Base-by-base conservation (phyloP, 1,140 invertebrate species). In the Cecropterus lyciades region DNA sequence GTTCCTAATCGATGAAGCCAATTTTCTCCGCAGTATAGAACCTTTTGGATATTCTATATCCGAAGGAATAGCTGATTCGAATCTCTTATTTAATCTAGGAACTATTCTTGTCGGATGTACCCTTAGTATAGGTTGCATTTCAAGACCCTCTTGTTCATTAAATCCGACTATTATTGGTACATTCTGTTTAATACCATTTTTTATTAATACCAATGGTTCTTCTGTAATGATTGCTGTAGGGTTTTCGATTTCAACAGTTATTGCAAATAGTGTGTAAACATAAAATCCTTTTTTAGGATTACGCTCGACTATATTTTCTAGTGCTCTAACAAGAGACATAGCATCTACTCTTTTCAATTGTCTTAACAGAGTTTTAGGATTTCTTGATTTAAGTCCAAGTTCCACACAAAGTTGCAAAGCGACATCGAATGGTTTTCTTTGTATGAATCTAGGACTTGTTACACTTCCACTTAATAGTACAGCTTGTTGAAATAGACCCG, bases 401-500 rank as follows among this genome's bases (percentile, higher is more conserved):
- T 72, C 42, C 13, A 69, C 15, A 8, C 56, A 67, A 14, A 77
- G 24, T 10, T 65, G 49, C 11, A 64, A 59, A 0, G 75, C 67
- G n/a, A 55, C 55, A 10, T 73, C 27, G 16, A 43, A 40, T 11
- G 75, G 66, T 65, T 72, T 20, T 14, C 55, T 57, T 8, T 62
- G 10, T 3, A 77, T 14, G 11, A 53, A 70, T 70, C 72, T 77
- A 11, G 45, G 64, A 43, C 69, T 65, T 8, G 72, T 42, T 14
- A 69, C 70, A 60, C 43, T 67, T 8, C 79, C 79, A 49, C 75
- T 75, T 11, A 70, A 51, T 7, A 79, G 27, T 20, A 80, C 70
- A 15, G 67, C 75, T 60, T 53, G 55, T 15, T 80, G 55, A 60
- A 84, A 82, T 15, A 82, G 40, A 14, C 64, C 67, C 15, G 14